Percentiles rank a stretch among this genome's conserved stretches.
Conservation (phyloP, 2,888 invertebrate genomes). For the Dichetophora obliterata region DNA sequence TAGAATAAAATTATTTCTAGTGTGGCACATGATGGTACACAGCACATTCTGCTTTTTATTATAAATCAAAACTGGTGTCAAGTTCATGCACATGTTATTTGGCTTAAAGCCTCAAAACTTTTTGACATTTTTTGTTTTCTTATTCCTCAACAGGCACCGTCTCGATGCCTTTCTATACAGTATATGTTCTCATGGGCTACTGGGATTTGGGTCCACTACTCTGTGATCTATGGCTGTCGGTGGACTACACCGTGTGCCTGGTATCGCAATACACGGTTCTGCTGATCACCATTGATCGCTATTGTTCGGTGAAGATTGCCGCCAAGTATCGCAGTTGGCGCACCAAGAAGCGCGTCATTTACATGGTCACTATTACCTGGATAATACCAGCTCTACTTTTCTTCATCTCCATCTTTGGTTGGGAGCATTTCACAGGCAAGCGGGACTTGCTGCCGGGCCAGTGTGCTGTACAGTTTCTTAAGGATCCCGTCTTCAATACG, state of each 20-base stretch:
- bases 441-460: constrained; percentile 88
- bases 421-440: constrained; percentile 97
- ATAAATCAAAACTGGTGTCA: no score
- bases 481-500: constrained; percentile 97
- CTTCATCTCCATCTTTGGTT: constrained; percentile 98
- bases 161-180: constrained; percentile 98
- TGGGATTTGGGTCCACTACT: constrained; percentile 97
- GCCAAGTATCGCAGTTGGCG: constrained; percentile 97
- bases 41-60: no score
- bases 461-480: constrained; percentile 97
- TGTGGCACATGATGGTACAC: no score
- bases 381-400: constrained; percentile 95
- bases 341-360: constrained; percentile 91
- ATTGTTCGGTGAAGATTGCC: constrained; percentile 98
- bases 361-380: constrained; percentile 98
- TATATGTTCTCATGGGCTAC: constrained; percentile 95
- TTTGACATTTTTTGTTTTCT: constrained; percentile 41
- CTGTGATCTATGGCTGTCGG: constrained; percentile 98
- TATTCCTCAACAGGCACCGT: constrained; percentile 80
- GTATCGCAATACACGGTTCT: constrained; percentile 99
- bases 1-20: no score
- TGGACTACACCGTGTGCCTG: constrained; percentile 98
- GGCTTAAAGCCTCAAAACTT: background rate
- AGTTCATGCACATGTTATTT: no score
- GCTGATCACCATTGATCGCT: constrained; percentile 97